Evolutionary conservation across 1,140 invertebrate genomes (phyloP).

Genomic region (Drosophila repleta): DNA sequence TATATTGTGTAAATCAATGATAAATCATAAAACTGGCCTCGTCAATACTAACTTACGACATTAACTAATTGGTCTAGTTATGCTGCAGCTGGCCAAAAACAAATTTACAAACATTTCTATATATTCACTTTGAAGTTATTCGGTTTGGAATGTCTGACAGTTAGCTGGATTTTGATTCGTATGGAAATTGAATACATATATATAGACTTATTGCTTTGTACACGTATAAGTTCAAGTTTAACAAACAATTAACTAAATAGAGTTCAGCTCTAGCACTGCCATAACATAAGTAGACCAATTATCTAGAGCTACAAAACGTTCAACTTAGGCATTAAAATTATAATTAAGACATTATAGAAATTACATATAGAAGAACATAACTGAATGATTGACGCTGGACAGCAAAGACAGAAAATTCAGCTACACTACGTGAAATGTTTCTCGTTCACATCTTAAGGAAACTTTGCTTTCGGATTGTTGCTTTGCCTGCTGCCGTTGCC

Average conservation of each 20-base stretch:
- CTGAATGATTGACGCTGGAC: slow-evolving; percentile 43
- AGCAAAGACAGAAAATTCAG: slow-evolving; percentile 61
- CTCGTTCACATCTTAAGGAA: slow-evolving; percentile 39
- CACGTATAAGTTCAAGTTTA: background rate
- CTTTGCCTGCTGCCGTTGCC: slow-evolving; percentile 18
- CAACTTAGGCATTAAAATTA: slow-evolving; percentile 14
- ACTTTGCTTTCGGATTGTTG: slow-evolving; percentile 60
- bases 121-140: background rate
- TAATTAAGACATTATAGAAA: slow-evolving; percentile 8
- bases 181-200: background rate
- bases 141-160: slow-evolving; percentile 5
- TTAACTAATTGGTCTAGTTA: background rate
- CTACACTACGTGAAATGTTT: slow-evolving; percentile 62
- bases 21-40: slow-evolving; percentile 24
- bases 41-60: slow-evolving; percentile 12
- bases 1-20: slow-evolving; percentile 20
- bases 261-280: slow-evolving; percentile 5
- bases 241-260: background rate
- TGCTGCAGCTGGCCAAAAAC: background rate
- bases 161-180: background rate
- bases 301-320: slow-evolving; percentile 5
- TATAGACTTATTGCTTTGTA: background rate
- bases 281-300: background rate
- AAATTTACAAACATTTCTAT: background rate
- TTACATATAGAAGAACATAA: slow-evolving; percentile 44